Evolutionary conservation across 1,140 invertebrate species (phyloP).

Genomic region (Drosophila oshimai): DNA sequence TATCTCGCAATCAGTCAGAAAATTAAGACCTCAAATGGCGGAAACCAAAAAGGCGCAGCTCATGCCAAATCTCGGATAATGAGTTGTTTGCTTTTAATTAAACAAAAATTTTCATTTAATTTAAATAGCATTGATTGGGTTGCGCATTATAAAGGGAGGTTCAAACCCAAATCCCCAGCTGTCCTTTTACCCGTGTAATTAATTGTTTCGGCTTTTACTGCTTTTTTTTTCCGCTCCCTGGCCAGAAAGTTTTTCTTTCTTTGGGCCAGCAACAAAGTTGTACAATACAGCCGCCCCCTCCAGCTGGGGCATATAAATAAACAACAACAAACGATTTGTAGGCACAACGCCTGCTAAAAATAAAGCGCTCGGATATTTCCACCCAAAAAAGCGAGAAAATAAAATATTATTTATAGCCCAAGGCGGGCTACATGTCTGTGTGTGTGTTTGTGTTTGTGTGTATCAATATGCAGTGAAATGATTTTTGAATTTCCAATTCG

Average conservation of each 20-base stretch:
- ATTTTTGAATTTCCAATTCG: slow-evolving; percentile 54
- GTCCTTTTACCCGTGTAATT: slow-evolving; percentile 69
- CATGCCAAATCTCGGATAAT: slow-evolving; percentile 49
- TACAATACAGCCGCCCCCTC: background rate
- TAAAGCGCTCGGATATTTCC: slow-evolving; percentile 65
- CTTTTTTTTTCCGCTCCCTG: background rate
- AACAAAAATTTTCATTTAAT: slow-evolving; percentile 41
- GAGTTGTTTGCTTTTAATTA: slow-evolving; percentile 69
- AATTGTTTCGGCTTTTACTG: slow-evolving; percentile 58
- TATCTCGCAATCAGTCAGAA: slow-evolving; percentile 3
- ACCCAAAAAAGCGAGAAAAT: slow-evolving; percentile 75
- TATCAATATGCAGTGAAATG: slow-evolving; percentile 61
- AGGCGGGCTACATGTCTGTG: slow-evolving; percentile 18
- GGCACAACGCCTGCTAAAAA: slow-evolving; percentile 71
- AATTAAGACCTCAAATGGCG: slow-evolving; percentile 5
- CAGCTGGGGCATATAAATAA: slow-evolving; percentile 59
- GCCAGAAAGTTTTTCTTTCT: slow-evolving; percentile 52
- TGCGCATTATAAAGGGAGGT: background rate
- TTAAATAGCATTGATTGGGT: slow-evolving; percentile 56
- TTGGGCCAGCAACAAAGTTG: slow-evolving; percentile 49
- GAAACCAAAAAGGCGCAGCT: slow-evolving; percentile 13
- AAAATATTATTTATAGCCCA: slow-evolving; percentile 76
- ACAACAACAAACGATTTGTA: slow-evolving; percentile 74
- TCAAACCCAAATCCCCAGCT: slow-evolving; percentile 26
- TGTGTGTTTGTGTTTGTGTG: background rate